Percentiles rank a stretch among this genome's conserved stretches.
These are phyloP conservation scores for Listrodromus nycthemerus DNA, from an alignment of 2,888 invertebrate genomes.

Conservation along the genomic window DNA sequence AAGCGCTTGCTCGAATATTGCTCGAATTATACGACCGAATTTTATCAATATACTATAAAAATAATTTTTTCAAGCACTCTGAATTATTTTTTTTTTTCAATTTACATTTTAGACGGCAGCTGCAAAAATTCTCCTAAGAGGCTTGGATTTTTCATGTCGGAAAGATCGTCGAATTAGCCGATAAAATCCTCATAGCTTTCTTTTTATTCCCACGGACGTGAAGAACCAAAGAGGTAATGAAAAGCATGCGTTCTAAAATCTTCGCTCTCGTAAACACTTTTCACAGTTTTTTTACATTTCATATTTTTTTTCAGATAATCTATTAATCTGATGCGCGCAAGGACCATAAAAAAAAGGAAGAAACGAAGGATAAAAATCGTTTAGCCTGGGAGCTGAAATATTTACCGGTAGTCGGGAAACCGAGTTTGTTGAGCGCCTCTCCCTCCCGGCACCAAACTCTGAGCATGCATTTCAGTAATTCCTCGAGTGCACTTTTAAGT, in stretches of 20 bases:
- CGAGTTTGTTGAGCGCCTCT: constrained; percentile 88
- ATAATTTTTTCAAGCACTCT: too few species aligned
- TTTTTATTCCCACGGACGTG: too few species aligned
- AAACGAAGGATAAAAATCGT: background rate
- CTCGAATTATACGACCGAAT: too few species aligned
- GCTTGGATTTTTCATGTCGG: too few species aligned
- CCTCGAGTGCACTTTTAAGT: constrained; percentile 89
- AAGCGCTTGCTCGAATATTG: too few species aligned
- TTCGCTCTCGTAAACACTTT: background rate
- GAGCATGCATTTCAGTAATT: constrained; percentile 92
- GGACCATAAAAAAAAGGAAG: too few species aligned
- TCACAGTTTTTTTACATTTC: background rate
- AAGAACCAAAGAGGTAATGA: background rate
- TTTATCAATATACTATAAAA: too few species aligned
- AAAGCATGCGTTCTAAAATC: background rate
- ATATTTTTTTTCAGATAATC: background rate
- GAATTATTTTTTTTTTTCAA: too few species aligned
- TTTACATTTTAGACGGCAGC: too few species aligned
- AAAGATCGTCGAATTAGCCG: too few species aligned
- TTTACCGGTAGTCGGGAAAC: constrained; percentile 84
- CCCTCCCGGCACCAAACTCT: constrained; percentile 93
- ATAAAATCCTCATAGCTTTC: too few species aligned
- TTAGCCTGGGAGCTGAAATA: constrained; percentile 42
- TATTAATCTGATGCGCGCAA: background rate
- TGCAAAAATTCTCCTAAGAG: too few species aligned